These are phyloP conservation scores for Pogonognathellus flavescens DNA, from an alignment of 1,140 invertebrate species.

Conservation along the genomic window DNA sequence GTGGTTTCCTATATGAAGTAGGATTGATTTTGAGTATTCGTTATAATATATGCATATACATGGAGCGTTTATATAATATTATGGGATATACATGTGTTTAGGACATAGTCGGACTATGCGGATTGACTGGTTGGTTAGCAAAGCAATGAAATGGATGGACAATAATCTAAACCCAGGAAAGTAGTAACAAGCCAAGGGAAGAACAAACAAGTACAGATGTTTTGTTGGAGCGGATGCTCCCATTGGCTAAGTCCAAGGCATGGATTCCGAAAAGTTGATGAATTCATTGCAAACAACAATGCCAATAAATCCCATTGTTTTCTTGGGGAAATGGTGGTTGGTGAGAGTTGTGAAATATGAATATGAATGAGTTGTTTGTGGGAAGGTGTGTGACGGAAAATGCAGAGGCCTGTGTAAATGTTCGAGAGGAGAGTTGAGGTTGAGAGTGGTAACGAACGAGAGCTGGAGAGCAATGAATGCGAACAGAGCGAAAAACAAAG, in stretches of 20 bases:
- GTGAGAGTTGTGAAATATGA: constrained; percentile 34
- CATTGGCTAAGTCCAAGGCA: constrained; percentile 41
- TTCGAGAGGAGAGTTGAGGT: background rate
- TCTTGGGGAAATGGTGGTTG: constrained; percentile 18
- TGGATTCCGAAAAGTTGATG: constrained; percentile 48
- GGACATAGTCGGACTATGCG: too few species aligned
- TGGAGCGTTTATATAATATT: too few species aligned
- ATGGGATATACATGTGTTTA: too few species aligned
- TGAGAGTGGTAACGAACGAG: background rate
- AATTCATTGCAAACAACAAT: constrained; percentile 40
- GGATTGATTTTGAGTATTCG: too few species aligned
- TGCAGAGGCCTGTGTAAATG: background rate
- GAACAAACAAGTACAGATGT: constrained; percentile 61
- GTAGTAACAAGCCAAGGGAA: constrained; percentile 53
- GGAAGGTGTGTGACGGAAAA: constrained; percentile 18
- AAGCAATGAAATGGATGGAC: constrained; percentile 43
- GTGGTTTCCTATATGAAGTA: too few species aligned
- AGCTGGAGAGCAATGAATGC: background rate
- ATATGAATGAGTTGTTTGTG: constrained; percentile 60
- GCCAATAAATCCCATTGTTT: constrained; percentile 48
- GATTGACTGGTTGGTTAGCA: background rate
- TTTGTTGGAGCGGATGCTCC: constrained; percentile 39
- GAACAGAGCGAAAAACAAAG: background rate
- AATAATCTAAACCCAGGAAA: constrained; percentile 41
- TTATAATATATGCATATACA: too few species aligned